Base-by-base conservation (phyloP, 2,888 invertebrate genomes). In the Leucoptera coffeella region DNA sequence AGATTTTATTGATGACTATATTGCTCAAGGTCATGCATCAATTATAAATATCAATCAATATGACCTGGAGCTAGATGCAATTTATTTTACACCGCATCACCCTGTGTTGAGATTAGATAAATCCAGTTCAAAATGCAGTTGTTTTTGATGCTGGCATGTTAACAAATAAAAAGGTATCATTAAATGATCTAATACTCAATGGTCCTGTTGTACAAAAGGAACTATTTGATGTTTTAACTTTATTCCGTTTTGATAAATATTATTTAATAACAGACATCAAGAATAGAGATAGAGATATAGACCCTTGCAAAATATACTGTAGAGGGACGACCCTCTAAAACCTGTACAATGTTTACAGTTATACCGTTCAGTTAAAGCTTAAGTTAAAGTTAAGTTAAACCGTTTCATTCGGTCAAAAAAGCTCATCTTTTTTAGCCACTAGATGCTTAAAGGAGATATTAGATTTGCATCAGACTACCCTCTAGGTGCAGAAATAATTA, bases 1-100 rank as follows among this genome's bases (percentile, higher is more conserved):
- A 15, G 12, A 6, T 3, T 25, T 25, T 17, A 25, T 25, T 14
- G 23, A 29, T 24, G 29, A 29, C 12, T 29, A 29, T 26, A 11
- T 29, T 3, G 6, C 19, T 2, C 8, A 24, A 3, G 29, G 29
- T 4, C 29, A 26, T 27, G 29, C 23, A 2, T 12, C 14, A 11
- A n/a, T 15, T 9, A 13, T 21, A 4, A 6, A 20, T 28, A 12
- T 20, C 23, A 12, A 7, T 21, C 3, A 24, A 28, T 25, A 8
- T 22, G 9, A n/a, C 25, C n/a, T n/a, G n/a, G 7, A 21, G 25
- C 5, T 5, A 4, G 25, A 28, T 7, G 22, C 30, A 19, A 26
- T 29, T 14, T 23, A 23, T 11, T 14, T 29, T 11, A 7, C 26
- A 3, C n/a, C 29, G 4, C 25, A 24, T 10, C 23, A 29, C 4